These are phyloP conservation scores for Capreolus pygargus DNA, from an alignment of 2,113 vertebrate species.

Conservation along the genomic window DNA sequence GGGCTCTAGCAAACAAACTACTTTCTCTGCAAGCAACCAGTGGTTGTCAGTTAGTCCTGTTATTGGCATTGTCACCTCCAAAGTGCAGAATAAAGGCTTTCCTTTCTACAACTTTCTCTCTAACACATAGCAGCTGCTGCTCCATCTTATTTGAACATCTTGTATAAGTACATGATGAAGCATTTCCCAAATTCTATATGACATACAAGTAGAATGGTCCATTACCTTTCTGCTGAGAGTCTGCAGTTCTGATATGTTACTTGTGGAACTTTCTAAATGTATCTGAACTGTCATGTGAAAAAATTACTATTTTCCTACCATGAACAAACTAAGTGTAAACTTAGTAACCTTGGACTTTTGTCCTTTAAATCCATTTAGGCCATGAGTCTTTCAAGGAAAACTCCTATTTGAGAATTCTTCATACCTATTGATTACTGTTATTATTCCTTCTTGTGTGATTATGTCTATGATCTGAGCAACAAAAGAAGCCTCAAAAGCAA, in stretches of 20 bases:
- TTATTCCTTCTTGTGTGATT: neutral
- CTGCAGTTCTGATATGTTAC: neutral
- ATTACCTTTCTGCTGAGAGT: neutral
- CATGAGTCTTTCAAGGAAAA: neutral
- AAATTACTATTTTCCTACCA: neutral
- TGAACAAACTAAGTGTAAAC: neutral
- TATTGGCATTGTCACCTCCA: neutral
- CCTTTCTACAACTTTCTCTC: neutral
- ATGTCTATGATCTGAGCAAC: neutral
- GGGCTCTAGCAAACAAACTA: neutral
- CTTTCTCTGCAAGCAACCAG: neutral
- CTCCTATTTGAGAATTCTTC: conserved; percentile 9
- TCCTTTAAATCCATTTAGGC: neutral
- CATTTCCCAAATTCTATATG: neutral
- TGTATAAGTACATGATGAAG: neutral
- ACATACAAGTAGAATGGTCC: neutral
- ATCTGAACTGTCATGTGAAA: neutral
- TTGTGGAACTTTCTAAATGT: neutral
- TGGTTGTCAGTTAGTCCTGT: neutral
- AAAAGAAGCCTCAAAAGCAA: neutral
- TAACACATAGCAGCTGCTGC: neutral
- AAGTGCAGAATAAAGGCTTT: neutral
- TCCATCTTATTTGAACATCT: neutral
- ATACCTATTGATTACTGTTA: neutral
- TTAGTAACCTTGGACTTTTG: neutral